A percentile compares a stretch with the other conserved stretches of the same genome.
These are phyloP conservation scores for Pipistrellus kuhlii DNA, from an alignment of 2,797 vertebrate genomes.

Conservation along the genomic window DNA sequence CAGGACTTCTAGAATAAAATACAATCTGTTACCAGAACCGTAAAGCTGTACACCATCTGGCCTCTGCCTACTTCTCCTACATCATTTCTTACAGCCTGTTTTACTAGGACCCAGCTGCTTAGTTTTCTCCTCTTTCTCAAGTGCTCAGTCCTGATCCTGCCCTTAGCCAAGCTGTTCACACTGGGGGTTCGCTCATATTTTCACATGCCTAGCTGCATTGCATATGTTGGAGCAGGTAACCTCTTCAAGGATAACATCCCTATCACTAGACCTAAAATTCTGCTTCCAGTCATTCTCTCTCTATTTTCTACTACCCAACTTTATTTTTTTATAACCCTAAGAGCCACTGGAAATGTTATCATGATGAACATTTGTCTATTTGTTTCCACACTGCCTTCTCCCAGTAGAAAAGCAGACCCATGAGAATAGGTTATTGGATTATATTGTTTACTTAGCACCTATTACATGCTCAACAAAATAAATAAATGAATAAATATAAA, in stretches of 20 bases:
- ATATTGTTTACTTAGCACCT: background rate
- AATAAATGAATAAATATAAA: background rate
- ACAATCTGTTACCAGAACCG: background rate
- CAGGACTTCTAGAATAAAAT: background rate
- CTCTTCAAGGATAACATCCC: background rate
- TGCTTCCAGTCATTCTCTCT: background rate
- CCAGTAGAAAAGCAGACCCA: background rate
- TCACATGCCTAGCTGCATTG: background rate
- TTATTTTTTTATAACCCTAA: background rate
- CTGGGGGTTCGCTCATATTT: background rate
- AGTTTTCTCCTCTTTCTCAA: background rate
- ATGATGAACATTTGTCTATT: background rate
- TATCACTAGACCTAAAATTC: background rate
- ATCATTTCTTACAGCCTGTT: background rate
- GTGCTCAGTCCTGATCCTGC: no score
- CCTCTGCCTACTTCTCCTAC: background rate
- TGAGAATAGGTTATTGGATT: background rate
- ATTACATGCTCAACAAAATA: background rate
- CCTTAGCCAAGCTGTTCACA: background rate
- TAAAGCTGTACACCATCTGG: no score
- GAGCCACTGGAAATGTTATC: background rate
- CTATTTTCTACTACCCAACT: background rate
- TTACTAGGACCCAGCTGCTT: background rate
- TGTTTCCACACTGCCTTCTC: background rate
- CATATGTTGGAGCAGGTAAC: background rate